Evolutionary conservation across 2,888 invertebrate species (phyloP).

Genomic region (Lithophane leautieri): DNA sequence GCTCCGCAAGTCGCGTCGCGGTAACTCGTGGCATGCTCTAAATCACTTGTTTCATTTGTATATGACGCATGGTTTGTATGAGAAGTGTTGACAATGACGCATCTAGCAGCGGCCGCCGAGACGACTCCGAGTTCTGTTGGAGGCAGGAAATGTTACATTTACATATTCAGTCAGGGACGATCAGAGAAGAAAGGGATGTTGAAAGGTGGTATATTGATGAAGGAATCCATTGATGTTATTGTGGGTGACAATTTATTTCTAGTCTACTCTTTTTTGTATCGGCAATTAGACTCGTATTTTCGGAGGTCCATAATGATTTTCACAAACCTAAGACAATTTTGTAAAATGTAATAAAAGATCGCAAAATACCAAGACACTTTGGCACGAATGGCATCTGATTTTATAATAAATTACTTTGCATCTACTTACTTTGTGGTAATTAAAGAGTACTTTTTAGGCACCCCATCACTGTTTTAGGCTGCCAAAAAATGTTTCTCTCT

Average conservation of each 20-base stretch:
- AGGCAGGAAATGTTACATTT: conserved; percentile 72
- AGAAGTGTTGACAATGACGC: neutral
- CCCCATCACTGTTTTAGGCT: neutral
- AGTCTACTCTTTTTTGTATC: conserved; percentile 7
- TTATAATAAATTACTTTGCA: too few species aligned
- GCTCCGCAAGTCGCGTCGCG: neutral
- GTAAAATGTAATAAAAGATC: too few species aligned
- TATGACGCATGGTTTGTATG: neutral
- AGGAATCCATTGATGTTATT: conserved; percentile 59
- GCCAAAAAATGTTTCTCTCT: neutral
- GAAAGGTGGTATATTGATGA: conserved; percentile 58
- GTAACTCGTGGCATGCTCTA: neutral
- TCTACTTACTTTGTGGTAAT: too few species aligned
- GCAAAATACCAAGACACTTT: too few species aligned
- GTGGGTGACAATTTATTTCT: conserved; percentile 19
- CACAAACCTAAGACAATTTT: too few species aligned
- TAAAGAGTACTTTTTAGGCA: too few species aligned
- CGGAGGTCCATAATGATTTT: too few species aligned
- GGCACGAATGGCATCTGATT: too few species aligned
- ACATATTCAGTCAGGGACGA: conserved; percentile 67
- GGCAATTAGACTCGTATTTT: neutral
- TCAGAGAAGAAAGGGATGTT: conserved; percentile 58
- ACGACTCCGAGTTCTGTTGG: conserved; percentile 36
- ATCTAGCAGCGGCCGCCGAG: neutral
- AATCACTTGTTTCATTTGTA: neutral